These are phyloP conservation scores for Tricholauxania praeusta DNA, from an alignment of 2,888 invertebrate species.

Conservation along the genomic window DNA sequence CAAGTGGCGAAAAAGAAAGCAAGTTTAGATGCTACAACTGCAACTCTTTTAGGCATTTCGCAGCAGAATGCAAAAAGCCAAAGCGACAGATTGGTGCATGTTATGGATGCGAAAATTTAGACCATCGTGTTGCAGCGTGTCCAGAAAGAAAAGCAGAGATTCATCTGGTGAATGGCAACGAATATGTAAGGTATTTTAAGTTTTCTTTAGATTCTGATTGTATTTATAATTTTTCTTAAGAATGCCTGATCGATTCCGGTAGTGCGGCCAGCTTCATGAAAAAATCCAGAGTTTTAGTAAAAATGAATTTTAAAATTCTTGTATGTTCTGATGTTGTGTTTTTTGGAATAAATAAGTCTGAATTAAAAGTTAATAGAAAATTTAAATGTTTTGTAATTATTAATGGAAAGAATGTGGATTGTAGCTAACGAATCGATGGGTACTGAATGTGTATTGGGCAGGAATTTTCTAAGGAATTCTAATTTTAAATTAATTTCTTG, in stretches of 20 bases:
- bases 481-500: constrained; percentile 22
- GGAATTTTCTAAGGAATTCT: constrained; percentile 35
- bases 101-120: constrained; percentile 39
- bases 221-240: too few relatives aligned
- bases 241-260: too few relatives aligned
- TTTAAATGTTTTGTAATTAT: constrained; percentile 35
- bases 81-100: constrained; percentile 40
- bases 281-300: too few relatives aligned
- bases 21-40: constrained; percentile 40
- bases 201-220: too few relatives aligned
- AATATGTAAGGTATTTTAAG: constrained; percentile 19
- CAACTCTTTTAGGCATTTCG: constrained; percentile 38
- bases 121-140: too few relatives aligned
- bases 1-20: too few relatives aligned
- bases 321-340: too few relatives aligned
- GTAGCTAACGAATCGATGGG: constrained; percentile 32
- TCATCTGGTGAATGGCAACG: neutral
- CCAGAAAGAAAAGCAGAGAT: too few relatives aligned
- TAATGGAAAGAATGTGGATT: constrained; percentile 27
- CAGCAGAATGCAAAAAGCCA: constrained; percentile 35
- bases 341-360: too few relatives aligned
- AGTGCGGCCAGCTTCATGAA: too few relatives aligned
- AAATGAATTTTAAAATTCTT: too few relatives aligned
- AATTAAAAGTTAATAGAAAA: neutral
- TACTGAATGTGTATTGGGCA: constrained; percentile 28